phyloP scores from a whole-genome alignment of 1,140 invertebrate species.

The Antheraea mylitta region DNA sequence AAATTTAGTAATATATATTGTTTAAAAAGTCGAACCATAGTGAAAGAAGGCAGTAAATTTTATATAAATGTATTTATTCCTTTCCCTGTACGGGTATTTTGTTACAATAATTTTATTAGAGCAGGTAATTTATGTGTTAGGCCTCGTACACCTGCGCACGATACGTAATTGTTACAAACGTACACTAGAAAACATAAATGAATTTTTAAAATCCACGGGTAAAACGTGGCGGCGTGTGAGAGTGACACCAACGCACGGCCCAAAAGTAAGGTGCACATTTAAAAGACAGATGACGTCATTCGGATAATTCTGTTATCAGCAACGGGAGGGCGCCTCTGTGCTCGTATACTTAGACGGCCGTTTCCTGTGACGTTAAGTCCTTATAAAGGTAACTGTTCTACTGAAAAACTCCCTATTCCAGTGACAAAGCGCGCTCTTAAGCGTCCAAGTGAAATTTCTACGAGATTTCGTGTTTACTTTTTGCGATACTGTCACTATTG shows the following conservation, averaged over 20 bases:
- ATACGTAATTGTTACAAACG: conserved; percentile 8
- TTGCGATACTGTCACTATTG: conserved; percentile 38
- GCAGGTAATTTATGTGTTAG: not conserved
- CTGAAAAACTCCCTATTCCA: conserved; percentile 71
- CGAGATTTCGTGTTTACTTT: conserved; percentile 47
- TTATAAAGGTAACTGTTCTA: conserved; percentile 74
- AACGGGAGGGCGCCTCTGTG: conserved; percentile 58
- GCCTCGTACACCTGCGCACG: not conserved
- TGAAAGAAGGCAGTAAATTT: not conserved
- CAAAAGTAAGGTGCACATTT: conserved; percentile 78
- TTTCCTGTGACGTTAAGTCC: conserved; percentile 72
- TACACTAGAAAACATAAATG: conserved; percentile 21
- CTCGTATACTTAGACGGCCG: conserved; percentile 71
- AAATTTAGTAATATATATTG: no score
- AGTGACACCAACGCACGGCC: conserved; percentile 47
- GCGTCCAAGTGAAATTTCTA: conserved; percentile 62
- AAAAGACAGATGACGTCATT: conserved; percentile 78
- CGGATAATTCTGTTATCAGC: conserved; percentile 80
- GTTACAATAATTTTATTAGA: not conserved
- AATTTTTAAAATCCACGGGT: conserved; percentile 30
- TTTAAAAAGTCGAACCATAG: no score
- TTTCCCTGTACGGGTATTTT: not conserved
- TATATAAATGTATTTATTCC: not conserved
- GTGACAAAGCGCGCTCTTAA: conserved; percentile 64
- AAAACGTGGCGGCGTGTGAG: conserved; percentile 20